These are phyloP conservation scores for Sylvia borin DNA, from an alignment of 2,797 vertebrate species.

Conservation along the genomic window DNA sequence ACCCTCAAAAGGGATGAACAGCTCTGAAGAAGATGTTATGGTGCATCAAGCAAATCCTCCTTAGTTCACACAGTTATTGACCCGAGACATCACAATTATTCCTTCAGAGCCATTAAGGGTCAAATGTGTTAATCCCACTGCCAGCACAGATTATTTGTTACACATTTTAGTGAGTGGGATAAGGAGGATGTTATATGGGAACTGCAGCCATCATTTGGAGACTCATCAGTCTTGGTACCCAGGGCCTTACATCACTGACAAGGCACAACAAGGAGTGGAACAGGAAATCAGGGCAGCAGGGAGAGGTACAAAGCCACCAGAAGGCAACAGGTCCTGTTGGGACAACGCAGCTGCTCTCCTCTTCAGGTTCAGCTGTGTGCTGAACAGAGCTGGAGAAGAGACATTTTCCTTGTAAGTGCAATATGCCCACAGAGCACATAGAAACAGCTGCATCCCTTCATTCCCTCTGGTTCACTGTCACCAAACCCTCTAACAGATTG, in stretches of 20 bases:
- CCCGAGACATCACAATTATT: constrained; percentile 53
- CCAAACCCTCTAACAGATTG: neutral
- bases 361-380: neutral
- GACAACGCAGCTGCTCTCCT: neutral
- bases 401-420: neutral
- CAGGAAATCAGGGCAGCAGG: neutral
- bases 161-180: constrained; percentile 47
- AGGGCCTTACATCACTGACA: neutral
- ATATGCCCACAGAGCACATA: neutral
- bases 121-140: constrained; percentile 62
- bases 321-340: accelerated
- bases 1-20: constrained; percentile 33
- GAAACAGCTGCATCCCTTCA: neutral
- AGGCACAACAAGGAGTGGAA: neutral
- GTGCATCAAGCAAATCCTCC: constrained; percentile 60
- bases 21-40: constrained; percentile 25
- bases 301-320: neutral
- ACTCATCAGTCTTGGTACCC: neutral
- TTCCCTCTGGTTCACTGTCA: neutral
- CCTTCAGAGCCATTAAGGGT: constrained; percentile 64
- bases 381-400: neutral
- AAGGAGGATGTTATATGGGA: constrained; percentile 18
- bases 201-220: neutral
- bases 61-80: constrained; percentile 59
- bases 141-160: constrained; percentile 61